phyloP scores from a whole-genome alignment of 2,113 vertebrate species.

The Glareola pratincola region DNA sequence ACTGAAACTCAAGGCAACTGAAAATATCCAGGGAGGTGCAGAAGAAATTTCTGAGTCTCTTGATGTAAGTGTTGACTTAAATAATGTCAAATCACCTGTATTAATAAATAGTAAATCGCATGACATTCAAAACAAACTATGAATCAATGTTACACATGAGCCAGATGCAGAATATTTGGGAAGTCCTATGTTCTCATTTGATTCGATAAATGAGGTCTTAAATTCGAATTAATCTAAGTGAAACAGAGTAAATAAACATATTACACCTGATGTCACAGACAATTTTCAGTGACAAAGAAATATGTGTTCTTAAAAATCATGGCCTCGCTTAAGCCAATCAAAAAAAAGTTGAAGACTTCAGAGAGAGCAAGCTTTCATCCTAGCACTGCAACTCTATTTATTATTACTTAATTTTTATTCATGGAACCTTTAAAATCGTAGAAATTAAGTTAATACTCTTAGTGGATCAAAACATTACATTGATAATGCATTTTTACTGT shows the following conservation, averaged over 20 bases:
- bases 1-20: conserved; percentile 85
- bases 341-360: background rate
- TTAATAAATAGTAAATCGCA: background rate
- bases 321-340: background rate
- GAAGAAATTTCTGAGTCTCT: conserved; percentile 87
- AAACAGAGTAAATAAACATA: background rate
- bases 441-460: background rate
- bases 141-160: background rate
- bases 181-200: background rate
- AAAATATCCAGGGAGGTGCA: conserved; percentile 83
- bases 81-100: background rate
- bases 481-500: background rate
- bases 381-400: background rate
- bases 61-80: conserved; percentile 78
- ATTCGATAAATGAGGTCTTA: background rate
- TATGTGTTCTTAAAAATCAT: background rate
- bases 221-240: background rate
- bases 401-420: background rate
- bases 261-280: background rate
- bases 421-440: background rate
- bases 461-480: background rate
- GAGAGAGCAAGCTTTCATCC: background rate
- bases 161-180: background rate
- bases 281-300: background rate
- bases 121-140: background rate